Percentiles rank a stretch among this genome's conserved stretches.
phyloP scores from a whole-genome alignment of 2,888 invertebrate species.

The Drosophila quinaria region DNA sequence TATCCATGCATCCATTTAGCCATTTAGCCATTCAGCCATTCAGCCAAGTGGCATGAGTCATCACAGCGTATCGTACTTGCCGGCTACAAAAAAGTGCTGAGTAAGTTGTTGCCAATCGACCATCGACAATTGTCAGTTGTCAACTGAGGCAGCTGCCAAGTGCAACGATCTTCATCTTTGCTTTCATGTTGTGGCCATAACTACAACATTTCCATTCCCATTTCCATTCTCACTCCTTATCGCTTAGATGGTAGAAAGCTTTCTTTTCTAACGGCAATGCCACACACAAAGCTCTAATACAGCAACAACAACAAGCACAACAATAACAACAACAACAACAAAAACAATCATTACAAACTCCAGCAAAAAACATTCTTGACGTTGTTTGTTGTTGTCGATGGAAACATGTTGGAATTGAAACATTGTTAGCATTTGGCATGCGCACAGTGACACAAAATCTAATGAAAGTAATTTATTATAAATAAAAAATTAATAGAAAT shows the following conservation, averaged over 20 bases:
- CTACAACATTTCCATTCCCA: slow-evolving; percentile 4
- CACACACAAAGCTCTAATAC: slow-evolving; percentile 52
- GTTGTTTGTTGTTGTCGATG: slow-evolving; percentile 17
- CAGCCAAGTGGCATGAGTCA: slow-evolving; percentile 21
- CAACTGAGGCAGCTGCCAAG: slow-evolving; percentile 3
- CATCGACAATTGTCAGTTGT: slow-evolving; percentile 27
- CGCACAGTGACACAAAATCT: slow-evolving; percentile 39
- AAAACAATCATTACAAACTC: slow-evolving; percentile 39
- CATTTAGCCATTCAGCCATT: background rate
- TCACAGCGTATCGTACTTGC: background rate
- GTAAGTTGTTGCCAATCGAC: slow-evolving; percentile 39
- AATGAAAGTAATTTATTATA: background rate
- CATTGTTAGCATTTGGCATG: slow-evolving; percentile 45
- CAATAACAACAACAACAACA: slow-evolving; percentile 11
- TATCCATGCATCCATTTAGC: background rate
- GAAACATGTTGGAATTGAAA: slow-evolving; percentile 57
- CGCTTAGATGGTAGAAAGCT: slow-evolving; percentile 42
- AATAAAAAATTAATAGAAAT: too few species aligned
- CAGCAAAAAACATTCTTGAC: slow-evolving; percentile 43
- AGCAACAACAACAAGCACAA: slow-evolving; percentile 21
- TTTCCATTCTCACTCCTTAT: slow-evolving; percentile 5
- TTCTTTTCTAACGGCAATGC: slow-evolving; percentile 67
- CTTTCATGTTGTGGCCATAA: slow-evolving; percentile 34
- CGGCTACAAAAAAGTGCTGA: slow-evolving; percentile 34
- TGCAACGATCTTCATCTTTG: slow-evolving; percentile 41